Base-by-base conservation (phyloP, 53 echinoderm and acorn worm species). In the Hippasteria phrygiana region DNA sequence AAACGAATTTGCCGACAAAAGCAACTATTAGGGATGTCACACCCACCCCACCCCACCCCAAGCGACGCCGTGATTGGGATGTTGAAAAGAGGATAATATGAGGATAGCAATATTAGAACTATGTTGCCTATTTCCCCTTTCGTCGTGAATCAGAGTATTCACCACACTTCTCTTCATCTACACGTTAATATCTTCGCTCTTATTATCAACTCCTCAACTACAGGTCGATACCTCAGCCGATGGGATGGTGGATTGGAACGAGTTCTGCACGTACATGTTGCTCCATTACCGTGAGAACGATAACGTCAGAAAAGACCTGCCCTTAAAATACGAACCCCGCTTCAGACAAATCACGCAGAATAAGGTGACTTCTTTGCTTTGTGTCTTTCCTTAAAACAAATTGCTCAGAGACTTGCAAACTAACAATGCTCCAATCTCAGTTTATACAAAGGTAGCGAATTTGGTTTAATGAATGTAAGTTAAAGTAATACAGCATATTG, bases 181-280 rank as follows among this genome's bases (percentile, higher is more conserved):
- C 3, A 14, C 20, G 20, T 51, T 71, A 1, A 71, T 71, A 18
- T 4, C 3, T 38, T 4, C 18, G 20, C 37, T 32, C 1, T 1
- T 42, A 20, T 20, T 51, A 14, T 51, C 63, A 22, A 63, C 63
- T 63, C 10, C 63, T 63, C 63, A 27, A 47, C 32, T 62, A 4
- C 43, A 96, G 97, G 95, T 96, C 2, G 97, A 96, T 46, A 96
- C 97, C 0, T 96, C 97, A 53, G 97, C 97, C 18, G 97, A 96
- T 75, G 97, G 97, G 29, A 93, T 95, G 93, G 97, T 96, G 46
- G 97, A 96, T 54, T 96, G 97, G 97, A 96, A 96, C 43, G 97
- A 96, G 84, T 96, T 96, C 72, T 93, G 91, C 53, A 96, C 93
- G 38, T 96, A 95, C 88, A 96, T 96, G 97, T 51, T 96, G 43